Conservation (phyloP, 1,140 invertebrate species). For the Lepidurus arcticus region DNA sequence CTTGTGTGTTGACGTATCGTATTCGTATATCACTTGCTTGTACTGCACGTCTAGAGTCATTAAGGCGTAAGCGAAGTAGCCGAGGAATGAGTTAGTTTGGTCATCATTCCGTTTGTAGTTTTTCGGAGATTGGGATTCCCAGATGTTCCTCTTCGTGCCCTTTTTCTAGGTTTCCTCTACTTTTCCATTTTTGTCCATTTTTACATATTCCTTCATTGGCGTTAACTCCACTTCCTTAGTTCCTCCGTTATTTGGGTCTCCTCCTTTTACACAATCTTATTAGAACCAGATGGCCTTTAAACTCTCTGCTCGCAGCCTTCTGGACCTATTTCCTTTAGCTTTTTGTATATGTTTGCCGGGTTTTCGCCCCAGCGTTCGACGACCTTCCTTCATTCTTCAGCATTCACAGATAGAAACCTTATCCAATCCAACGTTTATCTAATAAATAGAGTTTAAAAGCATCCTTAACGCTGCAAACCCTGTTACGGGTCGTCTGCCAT, state of each 20-base stretch:
- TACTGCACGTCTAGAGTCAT: neutral
- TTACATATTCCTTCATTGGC: slow-evolving; percentile 4
- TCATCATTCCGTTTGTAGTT: neutral
- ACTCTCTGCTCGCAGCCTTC: neutral
- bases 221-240: neutral
- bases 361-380: slow-evolving; percentile 4
- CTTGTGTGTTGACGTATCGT: neutral
- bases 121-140: neutral
- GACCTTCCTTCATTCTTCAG: neutral
- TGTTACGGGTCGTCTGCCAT: neutral
- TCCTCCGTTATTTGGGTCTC: neutral
- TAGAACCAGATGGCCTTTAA: slow-evolving; percentile 14
- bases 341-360: neutral
- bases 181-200: neutral
- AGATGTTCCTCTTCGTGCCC: neutral
- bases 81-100: neutral
- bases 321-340: neutral
- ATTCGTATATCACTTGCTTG: neutral
- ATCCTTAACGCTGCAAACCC: neutral
- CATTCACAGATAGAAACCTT: neutral
- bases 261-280: slow-evolving; percentile 19
- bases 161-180: neutral
- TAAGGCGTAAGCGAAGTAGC: no score
- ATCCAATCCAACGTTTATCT: neutral
- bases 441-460: no score